Conservation (phyloP, 2,113 vertebrate genomes). For the Chaetura pelagica region DNA sequence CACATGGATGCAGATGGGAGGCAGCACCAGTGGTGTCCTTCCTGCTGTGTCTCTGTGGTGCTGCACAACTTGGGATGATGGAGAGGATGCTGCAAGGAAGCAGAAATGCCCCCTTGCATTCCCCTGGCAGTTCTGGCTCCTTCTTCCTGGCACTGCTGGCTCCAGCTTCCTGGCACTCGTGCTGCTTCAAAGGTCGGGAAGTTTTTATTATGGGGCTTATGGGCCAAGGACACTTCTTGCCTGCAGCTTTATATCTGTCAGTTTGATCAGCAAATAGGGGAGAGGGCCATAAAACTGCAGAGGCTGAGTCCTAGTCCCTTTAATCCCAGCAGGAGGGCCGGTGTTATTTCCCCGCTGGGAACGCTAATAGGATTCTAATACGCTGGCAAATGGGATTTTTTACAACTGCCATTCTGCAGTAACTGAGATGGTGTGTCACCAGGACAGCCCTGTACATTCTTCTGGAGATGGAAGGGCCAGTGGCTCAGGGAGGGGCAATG, state of each 20-base stretch:
- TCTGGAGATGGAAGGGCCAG: neutral
- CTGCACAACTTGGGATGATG: neutral
- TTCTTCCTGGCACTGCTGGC: neutral
- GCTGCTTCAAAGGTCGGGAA: neutral
- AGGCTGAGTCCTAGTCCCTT: constrained; percentile 65
- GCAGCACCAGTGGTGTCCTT: neutral
- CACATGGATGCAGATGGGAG: rapidly evolving
- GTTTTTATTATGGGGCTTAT: constrained; percentile 49
- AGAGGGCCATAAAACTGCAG: constrained; percentile 68
- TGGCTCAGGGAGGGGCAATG: neutral
- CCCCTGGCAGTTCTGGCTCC: neutral
- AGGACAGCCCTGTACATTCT: constrained; percentile 77
- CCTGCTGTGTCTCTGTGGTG: too few relatives aligned
- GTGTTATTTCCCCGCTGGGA: constrained; percentile 76
- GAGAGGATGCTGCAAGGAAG: neutral
- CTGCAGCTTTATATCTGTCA: constrained; percentile 75
- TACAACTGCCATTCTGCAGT: constrained; percentile 81
- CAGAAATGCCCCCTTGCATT: neutral
- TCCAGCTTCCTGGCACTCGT: neutral
- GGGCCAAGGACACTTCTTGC: constrained; percentile 75
- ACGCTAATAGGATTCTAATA: constrained; percentile 84
- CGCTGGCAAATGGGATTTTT: constrained; percentile 83
- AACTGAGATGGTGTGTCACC: constrained; percentile 67
- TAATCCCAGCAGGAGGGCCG: constrained; percentile 75
- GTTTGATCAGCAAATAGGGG: constrained; percentile 67